Base-by-base conservation (phyloP, 2,888 invertebrate genomes). In the Scaptomyza tumidula region DNA sequence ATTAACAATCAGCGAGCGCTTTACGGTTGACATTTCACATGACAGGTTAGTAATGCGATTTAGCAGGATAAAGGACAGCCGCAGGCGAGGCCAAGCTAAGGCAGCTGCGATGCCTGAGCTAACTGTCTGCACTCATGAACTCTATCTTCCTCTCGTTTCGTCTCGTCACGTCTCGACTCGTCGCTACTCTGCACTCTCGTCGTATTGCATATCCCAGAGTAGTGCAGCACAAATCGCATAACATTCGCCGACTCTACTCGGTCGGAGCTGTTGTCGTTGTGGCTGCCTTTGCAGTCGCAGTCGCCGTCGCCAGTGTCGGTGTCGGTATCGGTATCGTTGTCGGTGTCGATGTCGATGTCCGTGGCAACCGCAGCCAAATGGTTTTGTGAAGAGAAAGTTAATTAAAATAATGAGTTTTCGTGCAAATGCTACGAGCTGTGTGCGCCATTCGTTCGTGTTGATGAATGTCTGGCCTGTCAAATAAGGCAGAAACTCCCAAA, bases 371-470 rank as follows among this genome's bases (percentile, higher is more conserved):
- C 74, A 78, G 74, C 71, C 71, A 74, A 70, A 77, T 78, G 79
- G 71, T 79, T 78, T 75, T 83, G 78, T 88, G 82, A 86, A 90
- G 90, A 87, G 89, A 90, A 90, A 90, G 90, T 90, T 90, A 90
- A 90, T 90, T 90, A 90, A 90, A 90, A 90, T 90, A 90, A 90
- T 90, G 86, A 89, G 86, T 89, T 89, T 89, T 84, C 79, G 75
- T 79, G 81, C 79, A 72, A 78, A 81, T 68, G 74, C 63, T 77
- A 75, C 77, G 72, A 78, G 67, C 65, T 70, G 56, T 79, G 71
- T 79, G 71, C 58, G 54, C 65, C 74, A 55, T 58, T 71, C 78
- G 71, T 68, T 65, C 41, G 50, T 55, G 70, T 54, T 83, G 82
- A 84, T 80, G 82, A 85, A 86, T 82, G 84, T 82, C 78, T 82